Conservation (phyloP, 2,888 invertebrate genomes). For the Calliopum simillimum region DNA sequence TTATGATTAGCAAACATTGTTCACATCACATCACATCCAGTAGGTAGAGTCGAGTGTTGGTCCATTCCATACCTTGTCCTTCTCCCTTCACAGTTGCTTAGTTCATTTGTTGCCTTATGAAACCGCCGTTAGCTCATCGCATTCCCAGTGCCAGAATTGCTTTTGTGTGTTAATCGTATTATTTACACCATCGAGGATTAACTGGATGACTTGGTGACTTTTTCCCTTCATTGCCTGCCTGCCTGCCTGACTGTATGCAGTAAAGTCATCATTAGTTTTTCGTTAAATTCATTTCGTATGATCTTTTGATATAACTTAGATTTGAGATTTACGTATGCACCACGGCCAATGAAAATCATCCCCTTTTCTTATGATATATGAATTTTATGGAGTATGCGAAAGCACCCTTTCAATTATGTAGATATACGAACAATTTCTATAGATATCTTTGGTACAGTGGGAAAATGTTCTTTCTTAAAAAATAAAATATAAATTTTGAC, state of each 20-base stretch:
- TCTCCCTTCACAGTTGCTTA: slow-evolving; percentile 15
- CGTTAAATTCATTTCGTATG: slow-evolving; percentile 22
- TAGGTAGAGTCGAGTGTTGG: not conserved
- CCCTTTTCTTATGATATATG: not conserved
- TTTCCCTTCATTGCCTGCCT: slow-evolving; percentile 32
- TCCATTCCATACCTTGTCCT: slow-evolving; percentile 18
- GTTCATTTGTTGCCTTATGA: slow-evolving; percentile 17
- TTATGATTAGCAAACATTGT: slow-evolving; percentile 33
- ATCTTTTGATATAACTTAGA: slow-evolving; percentile 17
- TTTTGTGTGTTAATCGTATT: slow-evolving; percentile 66
- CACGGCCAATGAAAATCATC: not conserved
- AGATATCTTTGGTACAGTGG: not conserved
- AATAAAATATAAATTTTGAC: too few relatives aligned
- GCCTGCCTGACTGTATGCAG: not conserved
- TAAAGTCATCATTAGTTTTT: slow-evolving; percentile 16
- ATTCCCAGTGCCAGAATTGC: not conserved
- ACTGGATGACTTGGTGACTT: slow-evolving; percentile 60
- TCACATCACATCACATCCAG: not conserved
- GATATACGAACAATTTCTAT: not conserved
- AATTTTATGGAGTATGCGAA: slow-evolving; percentile 14
- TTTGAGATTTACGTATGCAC: not conserved
- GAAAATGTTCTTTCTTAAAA: too few relatives aligned
- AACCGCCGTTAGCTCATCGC: slow-evolving; percentile 6
- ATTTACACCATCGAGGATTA: slow-evolving; percentile 68
- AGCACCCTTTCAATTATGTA: not conserved